Conservation (phyloP, 2,888 invertebrate genomes). For the Orchesella flavescens region DNA sequence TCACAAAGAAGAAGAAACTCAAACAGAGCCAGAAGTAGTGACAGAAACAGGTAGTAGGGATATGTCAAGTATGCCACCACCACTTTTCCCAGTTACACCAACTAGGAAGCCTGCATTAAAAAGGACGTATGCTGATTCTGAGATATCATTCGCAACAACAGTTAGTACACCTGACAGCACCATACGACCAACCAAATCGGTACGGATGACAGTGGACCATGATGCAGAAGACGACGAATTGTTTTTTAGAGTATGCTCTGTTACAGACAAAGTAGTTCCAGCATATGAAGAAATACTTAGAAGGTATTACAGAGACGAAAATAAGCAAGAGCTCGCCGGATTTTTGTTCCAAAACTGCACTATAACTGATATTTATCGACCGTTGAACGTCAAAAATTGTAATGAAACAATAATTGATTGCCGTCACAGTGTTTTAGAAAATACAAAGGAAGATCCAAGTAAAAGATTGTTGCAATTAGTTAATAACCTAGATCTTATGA, state of each 20-base stretch:
- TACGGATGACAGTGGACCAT: background rate
- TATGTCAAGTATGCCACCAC: background rate
- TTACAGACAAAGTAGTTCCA: too few species aligned
- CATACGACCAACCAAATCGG: too few species aligned
- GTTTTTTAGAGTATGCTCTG: too few species aligned
- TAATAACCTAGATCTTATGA: conserved; percentile 20
- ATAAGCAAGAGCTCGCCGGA: background rate
- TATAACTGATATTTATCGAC: background rate
- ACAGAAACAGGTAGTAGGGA: background rate
- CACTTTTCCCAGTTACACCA: background rate
- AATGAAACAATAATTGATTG: background rate
- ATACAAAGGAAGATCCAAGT: background rate
- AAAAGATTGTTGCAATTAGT: conserved; percentile 16
- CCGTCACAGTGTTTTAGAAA: background rate
- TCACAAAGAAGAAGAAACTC: background rate
- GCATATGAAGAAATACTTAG: background rate
- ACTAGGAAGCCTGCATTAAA: too few species aligned
- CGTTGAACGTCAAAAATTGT: background rate
- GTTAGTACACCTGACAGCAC: too few species aligned
- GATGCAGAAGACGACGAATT: background rate
- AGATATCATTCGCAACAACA: too few species aligned
- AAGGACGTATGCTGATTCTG: too few species aligned
- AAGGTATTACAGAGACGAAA: background rate
- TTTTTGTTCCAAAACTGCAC: background rate
- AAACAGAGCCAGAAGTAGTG: background rate